phyloP scores from a whole-genome alignment of 2,797 vertebrate species.

The Gephyroberyx darwinii region DNA sequence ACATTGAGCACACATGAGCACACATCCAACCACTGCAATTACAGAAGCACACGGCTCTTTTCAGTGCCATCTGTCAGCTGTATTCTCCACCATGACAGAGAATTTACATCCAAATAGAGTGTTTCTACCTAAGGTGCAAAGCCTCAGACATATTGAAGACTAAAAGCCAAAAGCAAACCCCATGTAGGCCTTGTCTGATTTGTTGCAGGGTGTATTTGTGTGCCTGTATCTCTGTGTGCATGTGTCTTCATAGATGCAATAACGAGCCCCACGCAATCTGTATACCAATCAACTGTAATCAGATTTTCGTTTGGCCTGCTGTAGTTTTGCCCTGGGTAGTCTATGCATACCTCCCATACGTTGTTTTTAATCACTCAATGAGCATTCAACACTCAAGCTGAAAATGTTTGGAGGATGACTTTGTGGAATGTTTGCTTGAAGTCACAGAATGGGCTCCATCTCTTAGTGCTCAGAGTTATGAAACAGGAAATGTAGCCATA shows the following conservation, averaged over 20 bases:
- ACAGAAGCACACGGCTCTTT: slow-evolving; percentile 23
- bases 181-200: slow-evolving; percentile 3
- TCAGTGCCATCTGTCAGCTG: slow-evolving; percentile 42
- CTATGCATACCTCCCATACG: not conserved
- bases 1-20: slow-evolving; percentile 14
- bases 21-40: slow-evolving; percentile 30
- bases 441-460: no score
- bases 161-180: slow-evolving; percentile 3
- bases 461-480: not conserved
- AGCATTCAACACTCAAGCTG: no score
- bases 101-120: slow-evolving; percentile 50
- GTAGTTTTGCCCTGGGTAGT: slow-evolving; percentile 13
- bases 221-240: not conserved
- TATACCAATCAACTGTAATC: slow-evolving; percentile 2
- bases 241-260: slow-evolving; percentile 1
- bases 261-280: slow-evolving; percentile 1
- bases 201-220: not conserved
- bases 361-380: not conserved
- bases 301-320: slow-evolving; percentile 13
- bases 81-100: slow-evolving; percentile 25
- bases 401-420: no score
- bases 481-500: not conserved
- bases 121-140: slow-evolving; percentile 18
- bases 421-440: no score
- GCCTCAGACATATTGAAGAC: not conserved